A percentile compares a stretch with the other conserved stretches of the same genome.
Conservation (phyloP, 2,888 invertebrate species). For the Stenoptilia bipunctidactyla region DNA sequence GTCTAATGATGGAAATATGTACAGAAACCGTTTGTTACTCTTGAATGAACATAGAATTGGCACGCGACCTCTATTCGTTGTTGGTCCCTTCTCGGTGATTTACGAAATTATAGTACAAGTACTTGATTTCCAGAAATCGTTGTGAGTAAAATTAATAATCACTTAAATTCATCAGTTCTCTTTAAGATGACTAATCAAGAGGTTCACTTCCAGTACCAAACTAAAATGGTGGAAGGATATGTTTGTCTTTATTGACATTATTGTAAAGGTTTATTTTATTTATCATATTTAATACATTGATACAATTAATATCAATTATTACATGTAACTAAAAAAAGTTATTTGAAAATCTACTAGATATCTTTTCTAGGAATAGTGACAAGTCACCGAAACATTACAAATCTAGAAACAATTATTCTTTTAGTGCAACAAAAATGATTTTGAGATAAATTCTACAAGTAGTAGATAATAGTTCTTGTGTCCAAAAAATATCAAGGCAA, state of each 20-base stretch:
- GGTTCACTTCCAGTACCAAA: too few relatives aligned
- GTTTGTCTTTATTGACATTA: too few relatives aligned
- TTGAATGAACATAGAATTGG: conserved; percentile 68
- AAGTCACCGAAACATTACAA: conserved; percentile 53
- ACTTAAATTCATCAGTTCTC: conserved; percentile 18
- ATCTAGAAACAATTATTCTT: conserved; percentile 30
- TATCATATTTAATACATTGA: background rate
- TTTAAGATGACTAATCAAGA: conserved; percentile 5
- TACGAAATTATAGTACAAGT: conserved; percentile 16
- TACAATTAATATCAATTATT: too few relatives aligned
- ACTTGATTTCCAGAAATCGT: too few relatives aligned
- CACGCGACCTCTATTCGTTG: conserved; percentile 56
- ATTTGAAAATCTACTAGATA: too few relatives aligned
- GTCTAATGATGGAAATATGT: conserved; percentile 21
- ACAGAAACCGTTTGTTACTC: conserved; percentile 52
- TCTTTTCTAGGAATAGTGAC: conserved; percentile 18
- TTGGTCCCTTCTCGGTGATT: conserved; percentile 32
- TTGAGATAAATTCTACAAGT: conserved; percentile 57
- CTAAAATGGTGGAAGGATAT: too few relatives aligned
- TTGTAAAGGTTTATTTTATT: too few relatives aligned
- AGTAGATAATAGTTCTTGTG: conserved; percentile 50
- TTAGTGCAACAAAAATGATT: conserved; percentile 66
- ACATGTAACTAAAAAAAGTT: too few relatives aligned
- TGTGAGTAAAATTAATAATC: too few relatives aligned
- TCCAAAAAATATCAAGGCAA: conserved; percentile 39